Evolutionary conservation across 2,797 vertebrate genomes (phyloP).

Genomic region (Sebastes hopkinsi): DNA sequence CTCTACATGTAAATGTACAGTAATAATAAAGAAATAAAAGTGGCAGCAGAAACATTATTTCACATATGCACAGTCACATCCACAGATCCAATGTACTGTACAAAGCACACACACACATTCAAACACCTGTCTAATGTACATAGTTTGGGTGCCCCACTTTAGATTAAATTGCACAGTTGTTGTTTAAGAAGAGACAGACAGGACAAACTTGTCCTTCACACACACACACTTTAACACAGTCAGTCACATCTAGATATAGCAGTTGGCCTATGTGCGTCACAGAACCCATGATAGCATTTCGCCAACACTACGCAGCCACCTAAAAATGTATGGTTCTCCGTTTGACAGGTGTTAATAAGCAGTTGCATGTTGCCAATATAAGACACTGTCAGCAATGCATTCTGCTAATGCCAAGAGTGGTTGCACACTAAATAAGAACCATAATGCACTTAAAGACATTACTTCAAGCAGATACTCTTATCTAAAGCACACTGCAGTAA

Average conservation of each 20-base stretch:
- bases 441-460: neutral
- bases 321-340: neutral
- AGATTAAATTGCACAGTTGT: slow-evolving; percentile 8
- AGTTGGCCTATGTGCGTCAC: neutral
- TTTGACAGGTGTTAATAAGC: slow-evolving; percentile 9
- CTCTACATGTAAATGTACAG: too few species aligned
- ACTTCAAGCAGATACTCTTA: neutral
- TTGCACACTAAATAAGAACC: neutral
- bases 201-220: slow-evolving; percentile 6
- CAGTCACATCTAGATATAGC: neutral
- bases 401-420: neutral
- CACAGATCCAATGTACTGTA: neutral
- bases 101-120: neutral
- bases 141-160: slow-evolving; percentile 1
- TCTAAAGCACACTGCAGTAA: neutral
- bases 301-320: neutral
- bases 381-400: neutral
- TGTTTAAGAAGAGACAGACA: slow-evolving; percentile 15
- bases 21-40: neutral
- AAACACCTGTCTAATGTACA: slow-evolving; percentile 41
- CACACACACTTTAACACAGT: neutral
- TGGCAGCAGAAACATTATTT: neutral
- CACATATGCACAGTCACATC: neutral
- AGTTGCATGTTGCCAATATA: neutral
- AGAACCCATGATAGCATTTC: neutral